Evolutionary conservation across 1,140 invertebrate species (phyloP).

Genomic region (Drosophila gunungcola): DNA sequence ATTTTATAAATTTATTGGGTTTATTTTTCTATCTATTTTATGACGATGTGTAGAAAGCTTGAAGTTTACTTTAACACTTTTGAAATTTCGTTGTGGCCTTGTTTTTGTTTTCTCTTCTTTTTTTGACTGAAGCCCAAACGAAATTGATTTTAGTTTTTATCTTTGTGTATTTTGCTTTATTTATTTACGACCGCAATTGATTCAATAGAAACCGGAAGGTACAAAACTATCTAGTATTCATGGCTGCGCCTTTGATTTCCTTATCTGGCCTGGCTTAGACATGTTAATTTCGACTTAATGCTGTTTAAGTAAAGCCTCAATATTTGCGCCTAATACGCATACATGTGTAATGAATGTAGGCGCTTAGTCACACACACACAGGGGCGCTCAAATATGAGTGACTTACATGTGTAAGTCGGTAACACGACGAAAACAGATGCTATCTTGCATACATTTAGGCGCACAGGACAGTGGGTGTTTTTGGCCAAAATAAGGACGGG

Average conservation of each 20-base stretch:
- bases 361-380: conserved; percentile 52
- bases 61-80: conserved; percentile 20
- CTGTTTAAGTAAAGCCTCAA: conserved; percentile 82
- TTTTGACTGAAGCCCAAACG: conserved; percentile 10
- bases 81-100: neutral
- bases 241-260: neutral
- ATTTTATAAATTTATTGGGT: conserved; percentile 76
- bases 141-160: conserved; percentile 42
- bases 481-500: conserved; percentile 26
- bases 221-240: conserved; percentile 6
- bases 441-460: conserved; percentile 80
- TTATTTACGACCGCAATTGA: conserved; percentile 47
- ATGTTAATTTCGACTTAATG: conserved; percentile 82
- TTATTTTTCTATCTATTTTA: conserved; percentile 34
- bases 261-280: conserved; percentile 54
- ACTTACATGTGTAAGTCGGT: conserved; percentile 82
- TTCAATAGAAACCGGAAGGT: conserved; percentile 48
- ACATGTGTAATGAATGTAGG: conserved; percentile 80
- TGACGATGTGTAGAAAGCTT: conserved; percentile 33
- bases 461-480: conserved; percentile 20
- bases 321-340: conserved; percentile 82
- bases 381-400: conserved; percentile 66
- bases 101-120: conserved; percentile 7
- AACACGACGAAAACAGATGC: conserved; percentile 82
- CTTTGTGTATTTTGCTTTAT: conserved; percentile 43